phyloP scores from a whole-genome alignment of 2,888 invertebrate genomes.

The Anagyrus pseudococci region DNA sequence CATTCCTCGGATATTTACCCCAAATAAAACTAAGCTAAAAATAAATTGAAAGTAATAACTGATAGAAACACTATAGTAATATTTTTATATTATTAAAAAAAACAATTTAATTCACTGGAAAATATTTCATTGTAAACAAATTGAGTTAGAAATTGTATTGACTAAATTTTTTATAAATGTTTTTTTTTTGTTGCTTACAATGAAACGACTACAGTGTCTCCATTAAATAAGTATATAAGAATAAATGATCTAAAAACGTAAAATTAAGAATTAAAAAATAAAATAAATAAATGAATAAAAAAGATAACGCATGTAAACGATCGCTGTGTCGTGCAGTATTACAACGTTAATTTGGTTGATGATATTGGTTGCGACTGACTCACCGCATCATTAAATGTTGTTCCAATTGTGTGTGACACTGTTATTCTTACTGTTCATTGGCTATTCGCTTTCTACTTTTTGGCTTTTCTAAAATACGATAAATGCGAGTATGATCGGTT shows the following conservation, averaged over 20 bases:
- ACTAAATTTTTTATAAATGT: no score
- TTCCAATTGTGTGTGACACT: conserved; percentile 60
- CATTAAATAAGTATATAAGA: conserved; percentile 35
- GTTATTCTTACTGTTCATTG: conserved; percentile 57
- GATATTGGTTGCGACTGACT: conserved; percentile 59
- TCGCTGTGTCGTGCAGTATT: conserved; percentile 58
- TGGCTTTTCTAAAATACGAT: conserved; percentile 63
- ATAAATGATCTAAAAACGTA: background rate
- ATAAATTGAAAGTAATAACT: conserved; percentile 28
- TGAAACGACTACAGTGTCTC: conserved; percentile 23
- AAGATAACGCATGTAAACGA: no score
- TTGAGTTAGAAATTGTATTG: no score
- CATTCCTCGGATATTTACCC: conserved; percentile 55
- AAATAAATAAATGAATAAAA: conserved; percentile 35
- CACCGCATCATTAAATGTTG: conserved; percentile 63
- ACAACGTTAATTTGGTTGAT: conserved; percentile 56
- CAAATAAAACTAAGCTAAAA: conserved; percentile 40
- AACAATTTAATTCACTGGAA: background rate
- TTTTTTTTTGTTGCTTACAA: background rate
- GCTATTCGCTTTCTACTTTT: conserved; percentile 62
- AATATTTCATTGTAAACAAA: conserved; percentile 12
- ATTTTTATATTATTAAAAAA: background rate
- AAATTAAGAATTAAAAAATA: conserved; percentile 30
- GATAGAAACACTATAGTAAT: conserved; percentile 24
- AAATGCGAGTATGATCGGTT: conserved; percentile 59